Conservation (phyloP, 2,113 vertebrate species). For the Meleagris gallopavo region DNA sequence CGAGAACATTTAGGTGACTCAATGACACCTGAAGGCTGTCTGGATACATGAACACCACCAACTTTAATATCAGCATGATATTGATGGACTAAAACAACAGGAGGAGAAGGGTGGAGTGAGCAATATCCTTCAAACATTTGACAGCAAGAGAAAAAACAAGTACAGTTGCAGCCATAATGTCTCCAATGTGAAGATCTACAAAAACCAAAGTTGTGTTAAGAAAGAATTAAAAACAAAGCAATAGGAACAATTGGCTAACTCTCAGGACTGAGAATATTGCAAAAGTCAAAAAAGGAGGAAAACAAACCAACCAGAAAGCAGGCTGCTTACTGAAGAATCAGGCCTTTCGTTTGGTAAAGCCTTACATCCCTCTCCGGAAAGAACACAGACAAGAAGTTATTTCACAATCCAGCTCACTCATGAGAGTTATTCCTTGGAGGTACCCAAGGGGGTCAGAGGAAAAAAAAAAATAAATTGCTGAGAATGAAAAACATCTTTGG, state of each 20-base stretch:
- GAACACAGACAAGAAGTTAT: slow-evolving; percentile 11
- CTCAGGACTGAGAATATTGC: slow-evolving; percentile 14
- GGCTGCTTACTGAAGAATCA: slow-evolving; percentile 45
- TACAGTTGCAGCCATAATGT: slow-evolving; percentile 34
- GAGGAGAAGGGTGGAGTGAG: slow-evolving; percentile 31
- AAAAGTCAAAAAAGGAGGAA: neutral
- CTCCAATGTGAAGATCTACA: slow-evolving; percentile 76
- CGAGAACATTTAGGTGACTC: slow-evolving; percentile 66
- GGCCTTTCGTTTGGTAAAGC: slow-evolving; percentile 57
- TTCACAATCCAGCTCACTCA: slow-evolving; percentile 65
- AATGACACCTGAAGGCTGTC: slow-evolving; percentile 56
- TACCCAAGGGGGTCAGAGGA: neutral
- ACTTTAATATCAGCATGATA: slow-evolving; percentile 63
- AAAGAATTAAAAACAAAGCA: neutral
- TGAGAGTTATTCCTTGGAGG: slow-evolving; percentile 46
- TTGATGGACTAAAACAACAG: slow-evolving; percentile 7
- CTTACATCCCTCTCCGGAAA: slow-evolving; percentile 55
- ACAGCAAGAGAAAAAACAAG: slow-evolving; percentile 34
- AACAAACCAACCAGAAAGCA: neutral
- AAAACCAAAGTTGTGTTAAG: neutral
- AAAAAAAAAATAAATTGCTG: neutral
- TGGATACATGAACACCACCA: slow-evolving; percentile 69
- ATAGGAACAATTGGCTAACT: neutral
- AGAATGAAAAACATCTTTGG: slow-evolving; percentile 74
- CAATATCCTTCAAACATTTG: slow-evolving; percentile 56